phyloP scores from a whole-genome alignment of 2,113 vertebrate species.

The Piaya cayana region DNA sequence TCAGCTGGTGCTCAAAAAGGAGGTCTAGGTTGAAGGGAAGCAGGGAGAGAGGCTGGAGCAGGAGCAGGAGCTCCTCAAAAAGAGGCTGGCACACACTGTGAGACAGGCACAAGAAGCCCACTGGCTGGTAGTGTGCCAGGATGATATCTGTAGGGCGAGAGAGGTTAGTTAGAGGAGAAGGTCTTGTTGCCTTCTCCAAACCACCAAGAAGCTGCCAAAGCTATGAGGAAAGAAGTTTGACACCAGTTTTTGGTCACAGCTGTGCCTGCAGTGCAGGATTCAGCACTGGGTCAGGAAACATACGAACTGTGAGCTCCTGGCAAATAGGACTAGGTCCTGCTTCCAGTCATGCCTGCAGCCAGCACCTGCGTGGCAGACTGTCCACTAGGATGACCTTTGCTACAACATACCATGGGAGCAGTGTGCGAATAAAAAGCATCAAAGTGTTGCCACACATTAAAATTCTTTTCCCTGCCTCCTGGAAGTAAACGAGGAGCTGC shows the following conservation, averaged over 20 bases:
- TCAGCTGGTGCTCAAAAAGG: constrained; percentile 89
- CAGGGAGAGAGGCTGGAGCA: constrained; percentile 93
- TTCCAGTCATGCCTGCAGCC: background rate
- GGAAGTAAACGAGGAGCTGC: background rate
- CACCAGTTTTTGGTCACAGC: background rate
- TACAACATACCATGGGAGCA: background rate
- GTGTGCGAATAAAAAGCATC: background rate
- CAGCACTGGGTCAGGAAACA: background rate
- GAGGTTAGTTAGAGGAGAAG: background rate
- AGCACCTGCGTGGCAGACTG: background rate
- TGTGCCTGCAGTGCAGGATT: background rate
- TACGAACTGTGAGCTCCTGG: background rate
- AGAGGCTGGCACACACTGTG: constrained; percentile 86
- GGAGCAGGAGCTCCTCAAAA: constrained; percentile 91
- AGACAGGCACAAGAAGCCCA: constrained; percentile 89
- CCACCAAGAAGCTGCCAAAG: background rate
- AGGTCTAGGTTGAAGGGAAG: constrained; percentile 95
- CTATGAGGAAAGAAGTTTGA: background rate
- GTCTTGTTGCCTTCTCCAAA: background rate
- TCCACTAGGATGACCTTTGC: background rate
- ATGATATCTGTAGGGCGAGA: constrained; percentile 83
- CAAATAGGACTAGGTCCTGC: background rate
- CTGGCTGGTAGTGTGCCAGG: constrained; percentile 87
- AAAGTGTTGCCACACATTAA: background rate
- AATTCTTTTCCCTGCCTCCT: background rate